Evolutionary conservation across 2,113 vertebrate species (phyloP), one percentile per base, ranked within the genome.

Genomic region (Hippocampus barbouri): DNA sequence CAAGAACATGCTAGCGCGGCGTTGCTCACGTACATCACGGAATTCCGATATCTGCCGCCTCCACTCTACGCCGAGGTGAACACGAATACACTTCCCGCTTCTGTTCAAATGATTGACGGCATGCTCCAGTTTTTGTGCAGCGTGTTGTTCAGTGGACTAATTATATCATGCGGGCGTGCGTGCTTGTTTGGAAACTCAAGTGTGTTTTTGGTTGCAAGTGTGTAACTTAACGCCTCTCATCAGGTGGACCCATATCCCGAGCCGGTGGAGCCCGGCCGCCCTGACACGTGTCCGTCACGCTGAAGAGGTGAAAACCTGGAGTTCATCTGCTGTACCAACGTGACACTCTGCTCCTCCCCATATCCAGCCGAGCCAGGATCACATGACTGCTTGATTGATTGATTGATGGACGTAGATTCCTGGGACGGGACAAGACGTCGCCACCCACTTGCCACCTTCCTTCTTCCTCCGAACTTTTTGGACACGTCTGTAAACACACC

Each of bases 241-340:
- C 81, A 99, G 96, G 93, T 98, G 64, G 96, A 99, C 90, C 97
- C 96, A 20, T 96, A 96, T 86, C 96, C 97, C 16, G 95, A 95
- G 88, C 90, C 94, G 6, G 94, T 93, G 86, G 94, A 83, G 43
- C 11, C 85, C 73, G 69, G 86, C 74, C 94, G 93, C 86, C 94
- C 94, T 2, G 87, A 91, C 76, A 93, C 89, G 75, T 98, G 95
- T 81, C 96, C 95, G 53, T 97, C 96, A 80, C 95, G 96, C 78
- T 98, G 96, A 99, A 90, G 78, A 21, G 53, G 34, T 23, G 12
- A 38, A 49, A 34, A 64, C 7, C 7, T 60, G 21, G 34, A 27
- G 14, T 15, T 4, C 25, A 34, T 11, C 60, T 1, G 12, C 14
- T 14, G 60, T 10, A 21, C 23, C 21, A 15, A 2, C 23, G 30